A percentile compares a stretch with the other conserved stretches of the same genome.
Evolutionary conservation across 2,888 invertebrate genomes (phyloP).

Genomic region (Zele albiditarsus): DNA sequence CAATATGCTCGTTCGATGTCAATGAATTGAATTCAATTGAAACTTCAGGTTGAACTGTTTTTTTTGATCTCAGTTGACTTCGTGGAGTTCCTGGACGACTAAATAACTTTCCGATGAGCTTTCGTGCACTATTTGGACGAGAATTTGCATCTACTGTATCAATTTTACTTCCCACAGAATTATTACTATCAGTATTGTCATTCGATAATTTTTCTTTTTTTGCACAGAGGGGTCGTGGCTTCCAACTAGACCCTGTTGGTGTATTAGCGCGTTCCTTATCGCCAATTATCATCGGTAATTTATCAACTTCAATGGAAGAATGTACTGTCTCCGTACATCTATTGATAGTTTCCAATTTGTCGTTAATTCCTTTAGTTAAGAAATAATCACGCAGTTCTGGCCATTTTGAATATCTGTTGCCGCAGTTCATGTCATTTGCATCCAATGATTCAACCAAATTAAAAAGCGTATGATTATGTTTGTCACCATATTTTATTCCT

Average conservation of each 20-base stretch:
- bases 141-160: background rate
- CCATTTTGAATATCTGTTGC: constrained; percentile 19
- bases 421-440: constrained; percentile 25
- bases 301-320: constrained; percentile 40
- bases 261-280: constrained; percentile 39
- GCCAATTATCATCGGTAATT: constrained; percentile 43
- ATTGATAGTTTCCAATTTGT: constrained; percentile 54
- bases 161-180: background rate
- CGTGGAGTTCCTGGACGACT: background rate
- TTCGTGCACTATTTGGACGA: background rate
- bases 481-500: constrained; percentile 48
- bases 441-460: constrained; percentile 57
- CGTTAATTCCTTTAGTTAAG: constrained; percentile 47
- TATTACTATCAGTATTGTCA: background rate
- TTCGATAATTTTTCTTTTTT: constrained; percentile 25
- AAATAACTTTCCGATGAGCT: background rate
- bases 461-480: constrained; percentile 57
- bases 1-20: too few relatives aligned
- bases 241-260: constrained; percentile 20
- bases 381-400: constrained; percentile 64
- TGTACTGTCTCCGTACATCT: constrained; percentile 53
- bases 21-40: background rate
- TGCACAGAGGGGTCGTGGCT: constrained; percentile 32
- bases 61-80: background rate
- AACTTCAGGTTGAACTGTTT: background rate